phyloP scores from a whole-genome alignment of 2,888 invertebrate species.

The Acholoe squamosa region DNA sequence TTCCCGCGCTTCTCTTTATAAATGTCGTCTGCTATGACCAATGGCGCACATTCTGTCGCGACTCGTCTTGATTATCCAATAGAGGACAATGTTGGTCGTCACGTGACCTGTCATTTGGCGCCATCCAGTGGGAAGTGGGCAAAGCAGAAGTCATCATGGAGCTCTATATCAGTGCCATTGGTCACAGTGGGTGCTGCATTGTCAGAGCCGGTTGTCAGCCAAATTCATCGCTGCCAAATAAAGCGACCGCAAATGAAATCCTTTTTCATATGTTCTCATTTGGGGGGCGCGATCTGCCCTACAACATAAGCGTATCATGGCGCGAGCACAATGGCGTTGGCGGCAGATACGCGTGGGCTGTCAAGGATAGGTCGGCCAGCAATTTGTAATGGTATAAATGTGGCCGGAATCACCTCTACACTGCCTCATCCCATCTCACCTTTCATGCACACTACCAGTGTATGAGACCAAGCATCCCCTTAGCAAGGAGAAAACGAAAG shows the following conservation, averaged over 20 bases:
- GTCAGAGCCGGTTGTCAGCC: conserved; percentile 44
- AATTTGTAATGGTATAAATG: conserved; percentile 3
- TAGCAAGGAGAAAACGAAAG: too few relatives aligned
- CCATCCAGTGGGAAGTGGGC: neutral
- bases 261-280: conserved; percentile 55
- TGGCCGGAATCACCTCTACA: neutral
- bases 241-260: conserved; percentile 41
- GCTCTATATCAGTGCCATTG: conserved; percentile 51
- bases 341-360: neutral
- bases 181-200: conserved; percentile 33
- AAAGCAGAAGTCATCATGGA: neutral
- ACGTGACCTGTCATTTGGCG: conserved; percentile 59
- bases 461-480: too few relatives aligned
- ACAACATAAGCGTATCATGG: conserved; percentile 35
- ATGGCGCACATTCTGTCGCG: neutral
- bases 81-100: conserved; percentile 18
- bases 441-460: neutral
- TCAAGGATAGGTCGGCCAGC: neutral
- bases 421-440: neutral
- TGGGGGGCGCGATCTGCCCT: neutral
- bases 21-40: conserved; percentile 36
- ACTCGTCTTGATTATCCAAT: conserved; percentile 50
- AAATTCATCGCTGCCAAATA: conserved; percentile 46
- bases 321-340: neutral
- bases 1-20: neutral